Base-by-base conservation (phyloP, 2,888 invertebrate species). In the Scaptomyza cyrtandrae region DNA sequence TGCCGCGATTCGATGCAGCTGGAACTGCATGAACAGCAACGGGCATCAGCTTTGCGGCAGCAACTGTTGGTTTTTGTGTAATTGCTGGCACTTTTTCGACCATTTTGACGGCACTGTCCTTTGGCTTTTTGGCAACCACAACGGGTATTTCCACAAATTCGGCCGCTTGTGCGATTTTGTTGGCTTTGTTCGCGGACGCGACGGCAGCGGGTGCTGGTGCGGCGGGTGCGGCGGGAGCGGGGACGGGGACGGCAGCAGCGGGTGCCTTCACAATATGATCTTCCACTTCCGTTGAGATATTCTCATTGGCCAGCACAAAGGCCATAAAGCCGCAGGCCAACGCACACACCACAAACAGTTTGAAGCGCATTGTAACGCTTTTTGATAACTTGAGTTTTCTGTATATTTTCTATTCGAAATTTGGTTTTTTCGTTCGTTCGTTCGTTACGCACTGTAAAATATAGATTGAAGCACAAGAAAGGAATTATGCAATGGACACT, bases 291-390 rank as follows among this genome's bases (percentile, higher is more conserved):
- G 78, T 56, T 35, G 89, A 88, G 54, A 82, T 58, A 63, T 89
- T 90, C 70, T 90, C 90, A 68, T 85, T 90, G 61, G 90, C 89
- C 63, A 86, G 75, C 53, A 79, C 84, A 59, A 66, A 78, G 66
- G 79, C 78, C 69, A 88, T 80, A 14, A 89, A 85, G 74, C 80
- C 82, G 24, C 76, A 90, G 68, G 85, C 89, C 84, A 90, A 76
- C 68, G 82, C 68, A 73, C 83, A 86, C 70, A 79, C 87, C 75
- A 90, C 52, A 75, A 89, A 83, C 58, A 89, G 76, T 89, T 89
- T 90, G 54, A 91, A 86, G 66, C 86, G 87, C 90, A 90, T 90
- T 70, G 57, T 85, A 55, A 76, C 60, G 67, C 52, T 52, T 27
- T 37, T 39, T 11, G 41, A 31, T 33, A 43, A 27, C 49, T 55